Conservation (phyloP, 2,888 invertebrate genomes). For the Ceraclea dissimilis region DNA sequence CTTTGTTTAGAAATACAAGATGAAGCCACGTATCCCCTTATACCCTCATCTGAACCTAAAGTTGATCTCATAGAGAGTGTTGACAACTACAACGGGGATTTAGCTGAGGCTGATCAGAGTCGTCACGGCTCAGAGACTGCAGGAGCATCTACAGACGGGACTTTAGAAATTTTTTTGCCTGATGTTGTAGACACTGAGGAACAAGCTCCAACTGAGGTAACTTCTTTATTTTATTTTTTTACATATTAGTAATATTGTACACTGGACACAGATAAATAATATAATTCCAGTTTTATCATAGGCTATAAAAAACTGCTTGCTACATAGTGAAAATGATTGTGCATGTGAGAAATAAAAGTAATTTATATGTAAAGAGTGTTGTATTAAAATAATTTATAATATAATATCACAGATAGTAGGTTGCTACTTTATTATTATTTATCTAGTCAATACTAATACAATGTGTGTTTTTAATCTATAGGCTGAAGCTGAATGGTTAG, state of each 20-base stretch:
- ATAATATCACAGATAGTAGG: slow-evolving; percentile 4
- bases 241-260: background rate
- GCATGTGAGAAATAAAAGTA: too few relatives aligned
- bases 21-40: background rate
- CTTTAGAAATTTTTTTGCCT: slow-evolving; percentile 32
- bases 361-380: background rate
- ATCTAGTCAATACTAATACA: background rate
- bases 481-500: slow-evolving; percentile 55
- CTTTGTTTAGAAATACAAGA: background rate
- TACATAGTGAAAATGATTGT: too few relatives aligned
- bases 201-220: slow-evolving; percentile 48
- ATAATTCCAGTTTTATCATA: too few relatives aligned
- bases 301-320: too few relatives aligned
- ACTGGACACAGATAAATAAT: too few relatives aligned
- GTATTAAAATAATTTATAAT: background rate
- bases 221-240: slow-evolving; percentile 20
- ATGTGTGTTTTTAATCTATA: slow-evolving; percentile 31
- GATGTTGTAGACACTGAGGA: slow-evolving; percentile 48
- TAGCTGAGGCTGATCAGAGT: slow-evolving; percentile 76
- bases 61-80: slow-evolving; percentile 43
- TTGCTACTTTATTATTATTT: slow-evolving; percentile 4
- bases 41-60: slow-evolving; percentile 34
- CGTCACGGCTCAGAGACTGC: slow-evolving; percentile 36
- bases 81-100: slow-evolving; percentile 61
- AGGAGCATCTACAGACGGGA: slow-evolving; percentile 11